Evolutionary conservation across 2,888 invertebrate genomes (phyloP), one percentile per base, ranked within the genome.

Genomic region (Malacosoma neustria): DNA sequence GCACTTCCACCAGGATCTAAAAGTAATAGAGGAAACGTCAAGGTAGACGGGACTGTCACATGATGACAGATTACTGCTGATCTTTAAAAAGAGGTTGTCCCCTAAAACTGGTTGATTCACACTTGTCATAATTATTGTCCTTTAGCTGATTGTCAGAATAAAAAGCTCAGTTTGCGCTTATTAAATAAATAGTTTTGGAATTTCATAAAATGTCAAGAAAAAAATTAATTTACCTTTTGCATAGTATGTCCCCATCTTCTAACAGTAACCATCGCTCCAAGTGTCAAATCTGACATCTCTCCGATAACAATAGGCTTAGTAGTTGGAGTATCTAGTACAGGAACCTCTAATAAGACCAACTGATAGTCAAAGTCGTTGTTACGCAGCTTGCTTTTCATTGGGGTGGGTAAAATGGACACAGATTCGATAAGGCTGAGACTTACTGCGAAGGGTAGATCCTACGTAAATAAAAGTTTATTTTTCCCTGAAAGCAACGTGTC

Each of bases 371-470:
- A 81, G 55, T 84, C 82, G 32, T 81, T 76, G 13, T 42, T 46
- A 35, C 76, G 70, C 0, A 42, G 30, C 1, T 57, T 54, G 3
- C 37, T 3, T 0, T 54, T 46, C 3, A 1, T 51, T 5, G 0
- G 85, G 74, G 35, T 86, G 72, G n/a, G 68, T 41, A 54, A 76
- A 74, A 46, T 82, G 79, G 0, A 75, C 72, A 35, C 84, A 85
- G 40, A 84, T 58, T 1, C 15, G 46, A 43, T 72, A 76, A 1
- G 48, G 54, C 0, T 34, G 40, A 0, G 71, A 53, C 1, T 52
- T 29, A 35, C 64, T 72, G 3, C 72, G 60, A 5, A 50, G 48
- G 0, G 80, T 72, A 0, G 79, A 71, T 0, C 84, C 82, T 0
- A 72, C 72, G n/a, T 61, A 48, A 0, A 85, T 49, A 41, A 51